Percentiles rank a stretch among this genome's conserved stretches.
These are phyloP conservation scores for Leptopilina myrica DNA, from an alignment of 2,888 invertebrate species.

Conservation along the genomic window DNA sequence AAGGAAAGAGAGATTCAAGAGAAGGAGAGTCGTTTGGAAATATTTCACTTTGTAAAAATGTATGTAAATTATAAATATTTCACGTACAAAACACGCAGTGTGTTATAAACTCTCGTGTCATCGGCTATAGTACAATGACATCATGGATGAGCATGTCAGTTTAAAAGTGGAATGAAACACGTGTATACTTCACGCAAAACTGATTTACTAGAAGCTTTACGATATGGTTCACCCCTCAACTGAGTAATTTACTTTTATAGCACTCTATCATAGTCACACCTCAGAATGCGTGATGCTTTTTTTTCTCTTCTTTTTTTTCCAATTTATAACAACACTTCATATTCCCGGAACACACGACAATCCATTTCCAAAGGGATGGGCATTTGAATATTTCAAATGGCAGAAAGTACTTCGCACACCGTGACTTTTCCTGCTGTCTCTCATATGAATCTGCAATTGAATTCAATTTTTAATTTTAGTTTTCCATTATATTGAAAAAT, in stretches of 20 bases:
- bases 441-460: too few species aligned
- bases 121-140: constrained; percentile 26
- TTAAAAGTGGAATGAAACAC: constrained; percentile 32
- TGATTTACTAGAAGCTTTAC: constrained; percentile 39
- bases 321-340: constrained; percentile 27
- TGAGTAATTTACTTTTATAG: constrained; percentile 37
- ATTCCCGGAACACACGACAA: constrained; percentile 26
- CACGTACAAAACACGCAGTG: constrained; percentile 19
- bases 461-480: too few species aligned
- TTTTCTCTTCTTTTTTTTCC: neutral
- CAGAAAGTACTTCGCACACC: neutral
- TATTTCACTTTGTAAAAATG: constrained; percentile 25
- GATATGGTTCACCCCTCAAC: constrained; percentile 13
- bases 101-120: constrained; percentile 26
- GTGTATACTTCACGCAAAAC: constrained; percentile 35
- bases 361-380: constrained; percentile 31
- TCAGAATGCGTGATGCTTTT: neutral
- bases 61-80: constrained; percentile 27
- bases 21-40: constrained; percentile 28
- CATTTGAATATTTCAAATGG: constrained; percentile 6
- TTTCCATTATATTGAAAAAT: too few species aligned
- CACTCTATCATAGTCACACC: constrained; percentile 38
- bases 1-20: neutral
- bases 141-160: constrained; percentile 6
- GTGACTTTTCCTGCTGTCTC: too few species aligned